Evolutionary conservation across 2,797 vertebrate species (phyloP).

Genomic region (Chromobotia macracanthus): DNA sequence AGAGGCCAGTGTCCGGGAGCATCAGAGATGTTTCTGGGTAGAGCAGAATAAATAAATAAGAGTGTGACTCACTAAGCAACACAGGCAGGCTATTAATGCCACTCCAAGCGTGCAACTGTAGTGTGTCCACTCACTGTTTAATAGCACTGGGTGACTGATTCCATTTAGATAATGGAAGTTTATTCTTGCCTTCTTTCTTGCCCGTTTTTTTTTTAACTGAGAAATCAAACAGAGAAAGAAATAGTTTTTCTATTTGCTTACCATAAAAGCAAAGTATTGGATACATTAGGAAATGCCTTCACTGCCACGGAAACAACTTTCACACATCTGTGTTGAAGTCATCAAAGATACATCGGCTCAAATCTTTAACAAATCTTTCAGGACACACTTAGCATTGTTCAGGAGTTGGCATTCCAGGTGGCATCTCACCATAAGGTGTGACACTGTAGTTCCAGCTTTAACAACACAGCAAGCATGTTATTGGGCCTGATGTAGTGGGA

Average conservation of each 20-base stretch:
- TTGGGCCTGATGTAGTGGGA: constrained; percentile 64
- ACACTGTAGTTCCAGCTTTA: constrained; percentile 65
- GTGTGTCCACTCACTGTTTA: constrained; percentile 40
- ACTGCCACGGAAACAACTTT: background rate
- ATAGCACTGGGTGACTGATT: constrained; percentile 53
- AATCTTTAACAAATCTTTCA: constrained; percentile 37
- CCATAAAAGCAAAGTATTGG: constrained; percentile 12
- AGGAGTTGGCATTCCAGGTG: constrained; percentile 50
- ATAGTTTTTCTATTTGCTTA: background rate
- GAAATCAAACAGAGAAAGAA: background rate
- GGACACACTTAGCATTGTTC: constrained; percentile 38
- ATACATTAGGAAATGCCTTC: background rate
- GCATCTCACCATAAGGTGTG: constrained; percentile 27
- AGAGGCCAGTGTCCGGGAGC: constrained; percentile 43
- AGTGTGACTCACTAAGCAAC: background rate
- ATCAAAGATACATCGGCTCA: constrained; percentile 30
- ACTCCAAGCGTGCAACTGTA: constrained; percentile 18
- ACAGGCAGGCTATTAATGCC: constrained; percentile 32
- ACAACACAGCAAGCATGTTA: constrained; percentile 64
- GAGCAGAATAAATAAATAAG: constrained; percentile 50
- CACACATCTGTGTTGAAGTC: constrained; percentile 34
- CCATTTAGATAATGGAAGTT: constrained; percentile 57
- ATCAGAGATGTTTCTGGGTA: constrained; percentile 44
- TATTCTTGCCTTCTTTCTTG: constrained; percentile 2
- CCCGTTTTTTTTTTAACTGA: constrained; percentile 12